Evolutionary conservation across 2,113 vertebrate species (phyloP), one percentile per base, ranked within the genome.

Genomic region (Falco punctatus): DNA sequence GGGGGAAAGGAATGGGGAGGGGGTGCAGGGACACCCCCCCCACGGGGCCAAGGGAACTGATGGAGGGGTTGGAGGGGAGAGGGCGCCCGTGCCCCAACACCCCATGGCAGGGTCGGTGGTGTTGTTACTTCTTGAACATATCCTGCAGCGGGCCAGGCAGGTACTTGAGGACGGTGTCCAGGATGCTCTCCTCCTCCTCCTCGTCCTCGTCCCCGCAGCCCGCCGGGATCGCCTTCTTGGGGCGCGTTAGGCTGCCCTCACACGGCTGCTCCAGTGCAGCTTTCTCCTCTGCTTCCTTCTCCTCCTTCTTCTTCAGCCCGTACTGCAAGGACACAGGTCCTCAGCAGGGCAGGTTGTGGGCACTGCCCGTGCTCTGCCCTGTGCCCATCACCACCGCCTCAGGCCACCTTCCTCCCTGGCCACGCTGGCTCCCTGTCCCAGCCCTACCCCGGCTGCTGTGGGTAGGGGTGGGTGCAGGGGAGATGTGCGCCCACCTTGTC

Each of bases 81-180:
- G 92, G 88, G 96, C 96, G 96, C 96, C 96, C 82, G 5, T 96
- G 96, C 95, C 95, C 94, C 95, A 97, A 92, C 94, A 95, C 96
- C 95, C 95, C 69, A 95, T 91, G 96, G 96, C 90, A 82, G 94
- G 91, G 83, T 86, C 72, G 88, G 96, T 21, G 71, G 83, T 46
- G 74, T 88, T 61, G 97, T 98, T 99, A 99, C 99, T 99, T 99
- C 98, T 99, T 99, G 98, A 99, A 99, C 99, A 99, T 99, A 98
- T 99, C 99, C 98, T 99, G 99, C 91, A 99, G 98, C 1, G 99
- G 99, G 90, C 99, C 99, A 0, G 99, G 99, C 94, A 99, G 99
- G 92, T 99, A 99, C 98, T 99, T 99, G 97, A 99, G 99, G 90
- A 99, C 99, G 13, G 99, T 99, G 98, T 99, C 99, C 74, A 99